These are phyloP conservation scores for Argya squamiceps DNA, from an alignment of 2,797 vertebrate species.

Conservation along the genomic window DNA sequence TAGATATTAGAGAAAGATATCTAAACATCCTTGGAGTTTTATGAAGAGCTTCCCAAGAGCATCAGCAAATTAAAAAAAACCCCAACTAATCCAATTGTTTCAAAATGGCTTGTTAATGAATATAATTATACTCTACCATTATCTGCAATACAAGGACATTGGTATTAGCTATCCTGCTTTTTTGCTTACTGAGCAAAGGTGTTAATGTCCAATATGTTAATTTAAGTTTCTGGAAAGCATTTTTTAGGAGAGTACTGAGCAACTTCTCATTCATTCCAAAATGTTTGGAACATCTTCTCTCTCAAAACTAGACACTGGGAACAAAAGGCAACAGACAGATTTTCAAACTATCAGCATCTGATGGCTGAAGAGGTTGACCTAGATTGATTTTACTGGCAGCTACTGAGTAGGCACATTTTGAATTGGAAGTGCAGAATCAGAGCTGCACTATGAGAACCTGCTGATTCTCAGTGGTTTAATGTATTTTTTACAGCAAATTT, in stretches of 20 bases:
- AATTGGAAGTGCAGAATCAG: background rate
- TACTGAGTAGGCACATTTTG: background rate
- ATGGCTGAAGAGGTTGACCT: background rate
- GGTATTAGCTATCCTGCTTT: background rate
- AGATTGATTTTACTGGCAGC: background rate
- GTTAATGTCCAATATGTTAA: background rate
- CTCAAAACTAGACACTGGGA: background rate
- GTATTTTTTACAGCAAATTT: fast-evolving
- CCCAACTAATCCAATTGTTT: background rate
- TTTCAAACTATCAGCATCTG: background rate
- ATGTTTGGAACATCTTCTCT: background rate
- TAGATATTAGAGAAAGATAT: background rate
- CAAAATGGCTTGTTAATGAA: background rate
- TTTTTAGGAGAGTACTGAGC: background rate
- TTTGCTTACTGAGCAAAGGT: background rate
- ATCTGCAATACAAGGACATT: background rate
- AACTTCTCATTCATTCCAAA: background rate
- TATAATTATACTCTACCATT: background rate
- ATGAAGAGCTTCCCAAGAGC: background rate
- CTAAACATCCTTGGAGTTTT: background rate
- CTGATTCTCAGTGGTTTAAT: background rate
- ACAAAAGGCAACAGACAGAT: background rate
- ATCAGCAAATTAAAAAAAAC: background rate
- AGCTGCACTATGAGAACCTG: background rate
- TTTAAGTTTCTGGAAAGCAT: background rate